A percentile compares a stretch with the other conserved stretches of the same genome.
These are phyloP conservation scores for Oreonectes daqikongensis DNA, from an alignment of 2,797 vertebrate species.

Conservation along the genomic window DNA sequence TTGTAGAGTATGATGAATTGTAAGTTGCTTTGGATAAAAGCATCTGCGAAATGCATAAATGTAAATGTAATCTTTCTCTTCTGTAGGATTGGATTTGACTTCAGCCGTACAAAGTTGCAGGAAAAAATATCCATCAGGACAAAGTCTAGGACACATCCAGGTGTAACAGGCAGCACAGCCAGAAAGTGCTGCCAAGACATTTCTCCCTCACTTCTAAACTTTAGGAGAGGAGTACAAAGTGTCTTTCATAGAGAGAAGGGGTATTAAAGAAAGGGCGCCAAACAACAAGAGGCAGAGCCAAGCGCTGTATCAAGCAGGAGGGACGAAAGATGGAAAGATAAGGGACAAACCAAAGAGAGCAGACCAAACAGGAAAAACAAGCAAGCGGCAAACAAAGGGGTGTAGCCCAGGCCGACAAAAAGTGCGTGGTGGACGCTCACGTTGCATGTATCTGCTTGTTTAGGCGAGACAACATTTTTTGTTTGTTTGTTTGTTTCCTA, in stretches of 20 bases:
- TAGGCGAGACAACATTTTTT: constrained; percentile 12
- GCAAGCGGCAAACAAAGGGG: constrained; percentile 68
- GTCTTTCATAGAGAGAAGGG: constrained; percentile 59
- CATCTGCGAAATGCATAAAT: no score
- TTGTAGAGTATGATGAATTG: no score
- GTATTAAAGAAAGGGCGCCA: constrained; percentile 69
- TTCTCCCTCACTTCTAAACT: constrained; percentile 42
- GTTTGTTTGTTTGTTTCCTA: no score
- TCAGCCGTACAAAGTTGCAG: background rate
- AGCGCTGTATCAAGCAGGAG: constrained; percentile 75
- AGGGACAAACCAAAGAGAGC: constrained; percentile 77
- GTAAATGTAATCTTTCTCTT: no score
- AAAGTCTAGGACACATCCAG: constrained; percentile 61
- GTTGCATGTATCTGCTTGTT: constrained; percentile 54
- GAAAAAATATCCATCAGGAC: constrained; percentile 13
- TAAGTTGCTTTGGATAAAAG: no score
- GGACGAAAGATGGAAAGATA: constrained; percentile 82
- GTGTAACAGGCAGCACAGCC: constrained; percentile 60
- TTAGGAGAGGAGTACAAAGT: constrained; percentile 65
- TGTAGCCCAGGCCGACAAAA: constrained; percentile 65
- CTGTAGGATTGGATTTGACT: background rate
- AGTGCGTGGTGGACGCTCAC: constrained; percentile 67
- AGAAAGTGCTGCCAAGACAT: constrained; percentile 55
- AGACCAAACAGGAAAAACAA: constrained; percentile 84
- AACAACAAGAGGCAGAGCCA: constrained; percentile 69